Evolutionary conservation across 2,888 invertebrate species (phyloP).

Genomic region (Alsophila aescularia): DNA sequence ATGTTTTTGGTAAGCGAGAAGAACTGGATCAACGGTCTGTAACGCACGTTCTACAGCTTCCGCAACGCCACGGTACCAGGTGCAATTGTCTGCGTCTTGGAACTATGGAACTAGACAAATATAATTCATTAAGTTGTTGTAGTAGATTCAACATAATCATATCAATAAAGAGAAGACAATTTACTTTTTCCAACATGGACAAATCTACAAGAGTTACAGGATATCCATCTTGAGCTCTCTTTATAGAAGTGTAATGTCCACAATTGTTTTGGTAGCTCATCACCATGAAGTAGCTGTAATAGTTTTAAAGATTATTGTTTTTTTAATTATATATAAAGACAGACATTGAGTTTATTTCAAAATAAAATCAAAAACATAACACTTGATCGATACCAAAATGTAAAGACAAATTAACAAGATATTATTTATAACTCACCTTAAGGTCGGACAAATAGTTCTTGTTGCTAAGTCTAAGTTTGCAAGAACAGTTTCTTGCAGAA

Average conservation of each 20-base stretch:
- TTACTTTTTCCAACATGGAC: conserved; percentile 14
- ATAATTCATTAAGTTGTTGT: neutral
- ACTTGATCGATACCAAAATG: too few relatives aligned
- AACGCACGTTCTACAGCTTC: conserved; percentile 2
- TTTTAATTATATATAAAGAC: neutral
- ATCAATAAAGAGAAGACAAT: neutral
- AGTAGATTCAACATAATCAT: neutral
- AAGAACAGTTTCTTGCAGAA: neutral
- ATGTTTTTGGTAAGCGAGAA: conserved; percentile 1
- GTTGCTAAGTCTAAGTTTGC: conserved; percentile 7
- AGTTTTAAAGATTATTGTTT: neutral
- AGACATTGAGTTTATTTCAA: too few relatives aligned
- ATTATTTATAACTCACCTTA: conserved; percentile 22
- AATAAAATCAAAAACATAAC: too few relatives aligned
- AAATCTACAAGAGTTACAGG: conserved; percentile 18
- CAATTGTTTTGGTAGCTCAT: neutral
- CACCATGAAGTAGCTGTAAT: conserved; percentile 13
- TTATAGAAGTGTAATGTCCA: conserved; percentile 1
- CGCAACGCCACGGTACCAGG: conserved; percentile 1
- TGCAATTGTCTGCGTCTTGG: conserved; percentile 2
- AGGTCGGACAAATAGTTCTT: neutral
- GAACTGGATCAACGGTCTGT: neutral
- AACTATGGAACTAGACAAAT: conserved; percentile 1
- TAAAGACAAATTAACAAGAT: too few relatives aligned
- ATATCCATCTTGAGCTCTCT: conserved; percentile 8